phyloP scores from a whole-genome alignment of 2,888 invertebrate genomes.

The Trichacis sp. region DNA sequence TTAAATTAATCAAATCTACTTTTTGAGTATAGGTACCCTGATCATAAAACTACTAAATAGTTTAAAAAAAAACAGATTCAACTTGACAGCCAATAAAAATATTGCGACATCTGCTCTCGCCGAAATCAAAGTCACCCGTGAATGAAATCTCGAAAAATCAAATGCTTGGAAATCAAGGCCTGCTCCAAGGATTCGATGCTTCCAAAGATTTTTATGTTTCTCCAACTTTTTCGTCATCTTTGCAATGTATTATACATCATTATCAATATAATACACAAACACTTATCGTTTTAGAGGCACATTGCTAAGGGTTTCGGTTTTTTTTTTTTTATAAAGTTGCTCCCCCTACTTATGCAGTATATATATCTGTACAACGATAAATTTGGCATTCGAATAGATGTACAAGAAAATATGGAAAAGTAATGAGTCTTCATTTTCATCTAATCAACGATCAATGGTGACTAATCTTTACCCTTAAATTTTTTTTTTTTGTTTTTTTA shows the following conservation, averaged over 20 bases:
- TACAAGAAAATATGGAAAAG: slow-evolving; percentile 31
- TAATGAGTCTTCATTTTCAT: slow-evolving; percentile 17
- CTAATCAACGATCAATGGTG: slow-evolving; percentile 13
- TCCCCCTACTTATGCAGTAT: slow-evolving; percentile 60
- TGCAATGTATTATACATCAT: slow-evolving; percentile 40
- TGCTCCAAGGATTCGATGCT: no score
- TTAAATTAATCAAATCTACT: no score
- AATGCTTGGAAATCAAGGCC: no score
- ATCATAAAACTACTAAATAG: no score
- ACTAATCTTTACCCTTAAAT: no score
- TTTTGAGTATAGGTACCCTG: no score
- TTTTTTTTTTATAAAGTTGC: slow-evolving; percentile 58
- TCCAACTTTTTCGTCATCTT: slow-evolving; percentile 10
- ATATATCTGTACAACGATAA: slow-evolving; percentile 34
- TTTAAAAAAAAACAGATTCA: slow-evolving; percentile 55
- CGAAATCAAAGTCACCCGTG: slow-evolving; percentile 50
- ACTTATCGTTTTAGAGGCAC: slow-evolving; percentile 68
- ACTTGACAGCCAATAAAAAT: slow-evolving; percentile 56
- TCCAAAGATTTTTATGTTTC: slow-evolving; percentile 35
- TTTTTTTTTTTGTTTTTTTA: neutral
- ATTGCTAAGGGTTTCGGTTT: slow-evolving; percentile 67
- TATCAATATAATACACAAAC: slow-evolving; percentile 60
- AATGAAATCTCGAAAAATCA: slow-evolving; percentile 42
- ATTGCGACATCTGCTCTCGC: slow-evolving; percentile 36
- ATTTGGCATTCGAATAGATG: slow-evolving; percentile 39